phyloP scores from a whole-genome alignment of 2,113 vertebrate species.

The Pseudorhombus dupliciocellatus region DNA sequence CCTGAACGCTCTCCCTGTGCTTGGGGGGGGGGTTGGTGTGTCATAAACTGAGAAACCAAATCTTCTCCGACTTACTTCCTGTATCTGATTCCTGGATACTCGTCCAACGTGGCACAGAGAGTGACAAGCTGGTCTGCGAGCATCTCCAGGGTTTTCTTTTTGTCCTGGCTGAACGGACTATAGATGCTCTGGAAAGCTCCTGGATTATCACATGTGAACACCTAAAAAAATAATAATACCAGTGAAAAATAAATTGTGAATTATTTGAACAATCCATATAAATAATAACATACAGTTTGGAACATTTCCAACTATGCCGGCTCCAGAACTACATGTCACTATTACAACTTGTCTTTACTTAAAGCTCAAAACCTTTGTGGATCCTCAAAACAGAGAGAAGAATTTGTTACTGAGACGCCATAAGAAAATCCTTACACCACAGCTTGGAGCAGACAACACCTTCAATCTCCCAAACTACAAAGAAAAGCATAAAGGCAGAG shows the following conservation, averaged over 20 bases:
- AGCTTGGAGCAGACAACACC: constrained; percentile 18
- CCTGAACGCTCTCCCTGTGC: constrained; percentile 1
- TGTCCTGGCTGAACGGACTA: constrained; percentile 84
- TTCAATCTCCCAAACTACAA: not conserved
- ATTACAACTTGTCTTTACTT: no score
- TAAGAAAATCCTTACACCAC: not conserved
- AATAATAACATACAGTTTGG: not conserved
- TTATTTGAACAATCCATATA: not conserved
- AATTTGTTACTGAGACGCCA: no score
- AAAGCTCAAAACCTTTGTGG: no score
- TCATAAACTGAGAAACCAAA: constrained; percentile 27
- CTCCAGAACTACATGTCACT: no score
- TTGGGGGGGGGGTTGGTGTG: constrained; percentile 18
- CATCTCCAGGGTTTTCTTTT: constrained; percentile 82
- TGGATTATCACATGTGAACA: constrained; percentile 91
- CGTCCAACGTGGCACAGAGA: constrained; percentile 92
- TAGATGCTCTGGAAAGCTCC: constrained; percentile 91
- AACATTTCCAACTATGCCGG: no score
- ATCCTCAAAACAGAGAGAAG: no score
- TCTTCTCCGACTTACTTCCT: constrained; percentile 83
- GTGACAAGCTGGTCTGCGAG: constrained; percentile 94
- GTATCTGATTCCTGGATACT: constrained; percentile 94
- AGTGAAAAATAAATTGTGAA: not conserved
- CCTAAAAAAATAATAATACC: constrained; percentile 74
- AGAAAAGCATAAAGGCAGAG: constrained; percentile 17